Conservation (phyloP, 1,140 invertebrate genomes). For the Grapholita molesta region DNA sequence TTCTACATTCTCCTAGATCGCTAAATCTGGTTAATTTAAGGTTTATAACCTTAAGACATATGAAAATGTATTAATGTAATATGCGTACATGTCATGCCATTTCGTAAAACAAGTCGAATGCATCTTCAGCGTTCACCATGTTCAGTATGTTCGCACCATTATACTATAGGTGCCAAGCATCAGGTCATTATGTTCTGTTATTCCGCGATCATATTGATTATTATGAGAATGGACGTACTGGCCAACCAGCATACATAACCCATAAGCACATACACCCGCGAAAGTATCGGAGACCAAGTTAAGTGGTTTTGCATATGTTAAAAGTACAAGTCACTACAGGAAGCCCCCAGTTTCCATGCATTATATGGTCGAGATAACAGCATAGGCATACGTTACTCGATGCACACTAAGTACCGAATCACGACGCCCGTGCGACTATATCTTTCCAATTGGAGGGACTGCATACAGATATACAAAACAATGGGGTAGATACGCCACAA, state of each 20-base stretch:
- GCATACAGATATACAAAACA: not conserved
- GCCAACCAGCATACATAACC: not conserved
- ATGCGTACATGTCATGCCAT: not conserved
- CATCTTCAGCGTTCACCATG: conserved; percentile 32
- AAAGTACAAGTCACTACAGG: conserved; percentile 9
- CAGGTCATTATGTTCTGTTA: conserved; percentile 58
- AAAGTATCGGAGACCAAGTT: not conserved
- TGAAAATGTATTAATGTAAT: not conserved
- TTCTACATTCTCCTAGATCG: no score
- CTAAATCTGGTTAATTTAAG: no score
- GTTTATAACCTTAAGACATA: no score
- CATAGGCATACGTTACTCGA: not conserved
- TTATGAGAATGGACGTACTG: conserved; percentile 36
- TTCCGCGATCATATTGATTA: conserved; percentile 39
- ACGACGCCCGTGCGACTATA: not conserved
- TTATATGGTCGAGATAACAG: conserved; percentile 1
- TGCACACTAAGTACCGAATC: not conserved
- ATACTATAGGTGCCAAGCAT: conserved; percentile 25
- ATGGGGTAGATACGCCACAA: not conserved
- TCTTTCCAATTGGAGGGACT: conserved; percentile 1
- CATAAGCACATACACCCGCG: not conserved
- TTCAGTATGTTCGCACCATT: conserved; percentile 53
- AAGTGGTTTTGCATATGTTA: not conserved
- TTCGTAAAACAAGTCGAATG: not conserved
- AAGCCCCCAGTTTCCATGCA: conserved; percentile 4